These are phyloP conservation scores for Rachycentron canadum DNA, from an alignment of 2,797 vertebrate genomes.

Conservation along the genomic window DNA sequence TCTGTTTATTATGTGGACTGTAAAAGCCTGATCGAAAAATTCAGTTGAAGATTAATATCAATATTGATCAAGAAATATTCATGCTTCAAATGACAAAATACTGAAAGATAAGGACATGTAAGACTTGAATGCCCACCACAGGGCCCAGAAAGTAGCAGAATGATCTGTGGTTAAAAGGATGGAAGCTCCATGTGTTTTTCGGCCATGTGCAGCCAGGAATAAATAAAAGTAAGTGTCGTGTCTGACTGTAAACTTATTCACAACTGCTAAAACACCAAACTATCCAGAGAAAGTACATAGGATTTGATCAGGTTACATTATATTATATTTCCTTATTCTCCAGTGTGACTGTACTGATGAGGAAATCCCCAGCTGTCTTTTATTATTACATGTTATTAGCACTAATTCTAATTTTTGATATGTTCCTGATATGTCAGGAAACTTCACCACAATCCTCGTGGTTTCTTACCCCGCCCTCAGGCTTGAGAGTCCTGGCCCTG, in stretches of 20 bases:
- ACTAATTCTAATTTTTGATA: background rate
- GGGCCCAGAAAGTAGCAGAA: no score
- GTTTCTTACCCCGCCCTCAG: slow-evolving; percentile 44
- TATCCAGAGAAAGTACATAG: background rate
- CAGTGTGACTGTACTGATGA: background rate
- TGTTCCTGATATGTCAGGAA: no score
- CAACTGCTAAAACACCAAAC: no score
- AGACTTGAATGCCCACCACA: no score
- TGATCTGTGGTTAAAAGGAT: background rate
- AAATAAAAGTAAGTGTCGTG: no score
- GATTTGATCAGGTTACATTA: background rate
- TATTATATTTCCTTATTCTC: background rate
- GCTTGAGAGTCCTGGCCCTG: slow-evolving; percentile 72
- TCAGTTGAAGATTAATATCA: background rate
- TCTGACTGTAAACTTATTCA: background rate
- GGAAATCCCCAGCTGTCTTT: background rate
- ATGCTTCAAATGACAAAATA: background rate
- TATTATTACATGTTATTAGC: background rate
- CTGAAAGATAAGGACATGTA: background rate
- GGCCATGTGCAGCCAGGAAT: background rate
- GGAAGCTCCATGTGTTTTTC: no score
- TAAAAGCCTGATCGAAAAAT: background rate
- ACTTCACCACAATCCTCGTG: background rate
- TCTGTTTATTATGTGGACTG: background rate
- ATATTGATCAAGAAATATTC: background rate